Evolutionary conservation across 2,113 vertebrate genomes (phyloP), one percentile per base, ranked within the genome.

Genomic region (Alosa alosa): DNA sequence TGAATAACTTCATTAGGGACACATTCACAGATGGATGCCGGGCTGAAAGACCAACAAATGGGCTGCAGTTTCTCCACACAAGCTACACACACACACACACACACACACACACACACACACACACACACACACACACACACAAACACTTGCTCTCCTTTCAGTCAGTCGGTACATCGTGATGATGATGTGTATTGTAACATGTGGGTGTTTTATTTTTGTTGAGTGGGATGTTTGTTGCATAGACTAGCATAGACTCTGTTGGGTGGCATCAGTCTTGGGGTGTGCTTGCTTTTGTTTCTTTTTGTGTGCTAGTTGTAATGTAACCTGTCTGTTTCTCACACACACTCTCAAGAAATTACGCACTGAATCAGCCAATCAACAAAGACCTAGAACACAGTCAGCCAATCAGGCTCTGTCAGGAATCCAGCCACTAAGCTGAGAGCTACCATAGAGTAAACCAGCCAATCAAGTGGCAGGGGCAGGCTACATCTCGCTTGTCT

Each of bases 351-450:
- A 31, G 39, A 31, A 39, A 31, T 17, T 10, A 78, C 72, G 36
- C 64, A 72, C 64, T 1, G 72, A 78, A 78, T 4, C 31, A 39
- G 31, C 72, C 72, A 78, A 78, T 78, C 72, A 72, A 25, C 15
- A 8, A 31, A 72, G 9, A 2, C 64, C 7, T 13, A 31, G 64
- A 25, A 72, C 64, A 72, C 64, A 72, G 64, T 60, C 18, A 31
- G 25, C 64, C 25, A 72, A 72, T 72, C 64, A 78, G 72, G 0
- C 15, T 60, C 55, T 31, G 49, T 47, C 49, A 31, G 36, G 6
- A 64, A 68, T 82, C 84, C 82, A 84, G 41, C 83, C 85, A 85
- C 52, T 72, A 50, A 86, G 60, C 50, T 36, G 31, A 36, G 25
- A 78, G 64, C 72, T 78, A 15, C 11, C 13, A 9, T 11, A 36